Percentiles rank a stretch among this genome's conserved stretches.
These are phyloP conservation scores for Aulostomus chinensis DNA, from an alignment of 2,797 vertebrate genomes.

Conservation along the genomic window DNA sequence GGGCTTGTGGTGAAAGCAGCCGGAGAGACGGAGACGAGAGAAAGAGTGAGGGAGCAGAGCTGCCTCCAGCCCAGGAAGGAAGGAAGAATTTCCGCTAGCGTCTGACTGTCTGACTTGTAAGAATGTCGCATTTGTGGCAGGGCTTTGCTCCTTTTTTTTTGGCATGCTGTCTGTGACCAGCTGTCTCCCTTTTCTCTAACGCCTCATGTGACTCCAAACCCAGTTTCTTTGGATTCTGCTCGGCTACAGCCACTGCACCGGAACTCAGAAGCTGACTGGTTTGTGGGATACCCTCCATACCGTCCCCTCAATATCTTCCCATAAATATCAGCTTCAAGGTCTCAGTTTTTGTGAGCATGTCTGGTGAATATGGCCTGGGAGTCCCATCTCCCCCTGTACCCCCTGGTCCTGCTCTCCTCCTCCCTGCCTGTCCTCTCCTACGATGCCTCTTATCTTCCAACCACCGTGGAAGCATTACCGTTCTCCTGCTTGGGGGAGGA, in stretches of 20 bases:
- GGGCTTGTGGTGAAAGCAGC: slow-evolving; percentile 65
- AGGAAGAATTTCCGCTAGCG: slow-evolving; percentile 72
- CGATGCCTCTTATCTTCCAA: slow-evolving; percentile 79
- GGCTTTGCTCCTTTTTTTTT: slow-evolving; percentile 59
- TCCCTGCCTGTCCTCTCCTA: slow-evolving; percentile 66
- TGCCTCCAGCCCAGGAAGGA: slow-evolving; percentile 75
- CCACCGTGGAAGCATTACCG: slow-evolving; percentile 69
- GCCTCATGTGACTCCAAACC: slow-evolving; percentile 68
- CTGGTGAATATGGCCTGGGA: slow-evolving; percentile 15
- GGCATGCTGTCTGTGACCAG: slow-evolving; percentile 77
- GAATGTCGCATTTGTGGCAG: slow-evolving; percentile 76
- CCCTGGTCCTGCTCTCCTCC: neutral
- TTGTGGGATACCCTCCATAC: slow-evolving; percentile 43
- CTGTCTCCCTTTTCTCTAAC: slow-evolving; percentile 75
- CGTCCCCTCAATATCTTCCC: slow-evolving; percentile 41
- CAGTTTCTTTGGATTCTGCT: slow-evolving; percentile 81
- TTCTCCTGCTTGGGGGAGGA: slow-evolving; percentile 92
- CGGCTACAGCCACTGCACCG: slow-evolving; percentile 56
- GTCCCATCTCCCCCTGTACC: slow-evolving; percentile 29
- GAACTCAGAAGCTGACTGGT: slow-evolving; percentile 63
- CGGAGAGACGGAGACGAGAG: slow-evolving; percentile 54
- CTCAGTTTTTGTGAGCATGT: slow-evolving; percentile 14
- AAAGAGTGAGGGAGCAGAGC: slow-evolving; percentile 56
- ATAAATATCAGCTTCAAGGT: slow-evolving; percentile 41
- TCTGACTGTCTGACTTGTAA: slow-evolving; percentile 78